Base-by-base conservation (phyloP, 2,797 vertebrate genomes). In the Podarcis lilfordi region DNA sequence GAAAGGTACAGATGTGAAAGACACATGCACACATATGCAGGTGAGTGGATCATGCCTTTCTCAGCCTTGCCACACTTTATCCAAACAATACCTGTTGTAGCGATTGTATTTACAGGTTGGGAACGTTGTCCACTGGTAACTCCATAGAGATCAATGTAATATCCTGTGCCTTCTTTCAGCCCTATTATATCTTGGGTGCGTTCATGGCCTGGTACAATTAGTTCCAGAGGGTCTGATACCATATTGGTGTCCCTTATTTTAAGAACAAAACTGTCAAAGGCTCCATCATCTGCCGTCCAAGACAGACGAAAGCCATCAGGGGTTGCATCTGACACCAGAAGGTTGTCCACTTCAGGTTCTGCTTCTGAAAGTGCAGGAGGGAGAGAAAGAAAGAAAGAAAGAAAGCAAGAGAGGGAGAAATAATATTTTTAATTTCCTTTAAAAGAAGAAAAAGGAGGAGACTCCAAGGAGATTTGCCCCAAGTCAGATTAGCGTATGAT, bases 231-330 rank as follows among this genome's bases (percentile, higher is more conserved):
- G 81, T 97, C 96, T 80, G 95, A 96, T 19, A 95, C 95, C 93
- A 92, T 97, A 77, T 97, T 96, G 29, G 95, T 92, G 89, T 98
- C 97, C 95, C 97, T 97, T 94, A 98, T 96, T 97, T 97, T 99
- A 95, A 99, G 94, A 90, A 98, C 96, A 97, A 99, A 99, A 82
- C 97, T 98, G 96, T 99, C 98, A 94, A 99, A 99, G 95, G 96
- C 89, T 40, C 97, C 98, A 3, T 99, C 98, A 74, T 99, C 98
- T 5, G 98, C 98, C 66, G 94, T 97, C 99, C 99, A 99, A 92
- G 98, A 97, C 92, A 99, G 96, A 84, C 95, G 98, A 97, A 99
- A 98, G 93, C 98, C 96, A 0, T 98, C 96, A 0, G 97, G 96
- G 71, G 97, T 98, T 84, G 97, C 93, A 66, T 98, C 96, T 55